These are phyloP conservation scores for Leptinotarsa texana DNA, from an alignment of 1,140 invertebrate genomes.

Conservation along the genomic window DNA sequence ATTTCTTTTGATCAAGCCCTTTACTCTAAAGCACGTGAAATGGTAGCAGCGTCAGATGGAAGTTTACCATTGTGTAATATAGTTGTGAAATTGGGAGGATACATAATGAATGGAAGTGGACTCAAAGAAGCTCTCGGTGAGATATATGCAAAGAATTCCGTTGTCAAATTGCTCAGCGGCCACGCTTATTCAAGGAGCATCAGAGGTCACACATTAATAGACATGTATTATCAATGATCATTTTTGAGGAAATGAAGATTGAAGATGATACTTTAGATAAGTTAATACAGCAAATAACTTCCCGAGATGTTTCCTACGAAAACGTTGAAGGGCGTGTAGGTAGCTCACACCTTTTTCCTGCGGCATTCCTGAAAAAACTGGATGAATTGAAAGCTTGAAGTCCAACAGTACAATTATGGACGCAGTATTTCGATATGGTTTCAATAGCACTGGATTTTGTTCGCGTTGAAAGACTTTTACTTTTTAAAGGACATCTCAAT, in stretches of 20 bases:
- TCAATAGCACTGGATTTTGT: too few relatives aligned
- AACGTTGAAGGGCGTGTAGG: not conserved
- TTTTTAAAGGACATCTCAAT: too few relatives aligned
- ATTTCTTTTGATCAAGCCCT: constrained; percentile 27
- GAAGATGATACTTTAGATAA: not conserved
- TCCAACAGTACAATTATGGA: too few relatives aligned
- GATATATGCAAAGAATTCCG: not conserved
- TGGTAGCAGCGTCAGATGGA: constrained; percentile 25
- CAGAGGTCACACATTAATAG: constrained; percentile 19
- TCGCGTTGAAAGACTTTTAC: too few relatives aligned
- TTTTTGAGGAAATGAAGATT: constrained; percentile 31
- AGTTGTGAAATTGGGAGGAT: not conserved
- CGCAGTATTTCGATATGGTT: too few relatives aligned
- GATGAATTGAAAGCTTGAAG: too few relatives aligned
- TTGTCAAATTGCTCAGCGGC: not conserved
- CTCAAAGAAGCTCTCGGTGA: not conserved
- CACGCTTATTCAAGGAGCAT: constrained; percentile 19
- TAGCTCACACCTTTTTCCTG: too few relatives aligned
- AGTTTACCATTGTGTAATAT: constrained; percentile 21
- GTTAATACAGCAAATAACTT: too few relatives aligned
- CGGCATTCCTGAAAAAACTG: too few relatives aligned
- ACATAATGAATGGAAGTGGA: too few relatives aligned
- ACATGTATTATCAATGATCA: not conserved
- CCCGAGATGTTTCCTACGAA: not conserved
- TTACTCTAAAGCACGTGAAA: constrained; percentile 28